Evolutionary conservation across 2,888 invertebrate species (phyloP), one percentile per base, ranked within the genome.

Genomic region (Eupithecia dodoneata): DNA sequence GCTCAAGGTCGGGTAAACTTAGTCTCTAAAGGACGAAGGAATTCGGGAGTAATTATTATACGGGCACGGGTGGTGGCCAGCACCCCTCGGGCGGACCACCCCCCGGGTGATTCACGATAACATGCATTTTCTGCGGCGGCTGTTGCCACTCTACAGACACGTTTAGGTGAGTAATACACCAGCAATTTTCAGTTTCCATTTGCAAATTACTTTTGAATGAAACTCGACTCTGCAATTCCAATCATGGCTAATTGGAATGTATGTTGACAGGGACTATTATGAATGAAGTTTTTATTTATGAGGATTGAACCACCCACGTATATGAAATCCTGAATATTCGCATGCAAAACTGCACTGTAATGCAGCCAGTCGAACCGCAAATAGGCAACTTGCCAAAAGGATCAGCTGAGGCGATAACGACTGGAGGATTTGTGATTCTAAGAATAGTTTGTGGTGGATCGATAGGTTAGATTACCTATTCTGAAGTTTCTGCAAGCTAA

Each of bases 1-100:
- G 81, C 86, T 89, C 90, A 90, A 90, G 90, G 90, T 88, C 90
- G 87, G 84, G 75, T 82, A 83, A 86, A 85, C 83, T 85, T 83
- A 72, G 82, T 80, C 76, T 82, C 79, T 78, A 82, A 78, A 84
- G 82, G 79, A 80, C 80, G 76, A 41, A 82, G 85, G 87, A 88
- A 87, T 87, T 84, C 82, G 80, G 85, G 82, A 85, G 88, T 87
- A 87, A 88, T 90, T 89, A 90, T 87, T 81, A 84, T 78, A 76
- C 80, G 81, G 74, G 79, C 81, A 74, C 74, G 74, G 12, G 73
- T 80, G 79, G 77, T 79, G 77, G 79, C 72, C 79, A 77, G 74
- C 77, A 44, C 77, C 63, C 73, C 67, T 18, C n/a, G 67, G 67
- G 44, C 45, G n/a, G 9, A 45, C 44, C 76, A 42, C 77, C 83